Evolutionary conservation across 2,113 vertebrate species (phyloP).

Genomic region (Mastomys natalensis): DNA sequence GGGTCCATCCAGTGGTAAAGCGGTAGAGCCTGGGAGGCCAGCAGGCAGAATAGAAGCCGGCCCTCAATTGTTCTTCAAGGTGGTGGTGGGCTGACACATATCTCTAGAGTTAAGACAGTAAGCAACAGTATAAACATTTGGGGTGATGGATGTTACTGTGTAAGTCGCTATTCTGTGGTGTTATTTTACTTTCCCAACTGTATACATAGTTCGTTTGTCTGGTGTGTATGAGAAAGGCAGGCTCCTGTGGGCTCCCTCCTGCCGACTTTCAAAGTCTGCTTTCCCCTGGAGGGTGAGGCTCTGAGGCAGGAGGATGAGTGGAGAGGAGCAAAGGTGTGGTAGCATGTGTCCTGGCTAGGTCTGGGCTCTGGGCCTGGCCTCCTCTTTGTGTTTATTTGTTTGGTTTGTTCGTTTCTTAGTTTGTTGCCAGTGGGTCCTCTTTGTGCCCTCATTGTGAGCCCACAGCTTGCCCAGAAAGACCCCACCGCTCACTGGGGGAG

Average conservation of each 20-base stretch:
- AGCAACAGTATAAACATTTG: slow-evolving; percentile 37
- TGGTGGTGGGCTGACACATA: slow-evolving; percentile 40
- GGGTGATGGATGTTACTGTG: background rate
- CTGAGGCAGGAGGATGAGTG: background rate
- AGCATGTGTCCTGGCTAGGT: background rate
- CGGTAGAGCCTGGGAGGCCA: background rate
- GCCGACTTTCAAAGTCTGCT: background rate
- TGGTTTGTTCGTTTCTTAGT: background rate
- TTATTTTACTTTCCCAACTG: slow-evolving; percentile 23
- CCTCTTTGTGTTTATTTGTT: background rate
- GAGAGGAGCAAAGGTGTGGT: background rate
- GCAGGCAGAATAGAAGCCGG: slow-evolving; percentile 28
- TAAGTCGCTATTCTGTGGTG: slow-evolving; percentile 32
- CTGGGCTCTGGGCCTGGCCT: slow-evolving; percentile 13
- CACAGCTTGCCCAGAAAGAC: slow-evolving; percentile 77
- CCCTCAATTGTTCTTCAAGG: background rate
- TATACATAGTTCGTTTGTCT: slow-evolving; percentile 27
- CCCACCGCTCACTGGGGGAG: slow-evolving; percentile 55
- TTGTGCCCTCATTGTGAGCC: slow-evolving; percentile 44
- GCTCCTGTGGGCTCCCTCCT: background rate
- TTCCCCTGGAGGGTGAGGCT: background rate
- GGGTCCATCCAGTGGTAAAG: background rate
- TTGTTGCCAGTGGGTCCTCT: slow-evolving; percentile 57
- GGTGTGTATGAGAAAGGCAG: background rate
- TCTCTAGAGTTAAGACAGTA: slow-evolving; percentile 33